These are phyloP conservation scores for Cotesia congregata DNA, from an alignment of 2,888 invertebrate genomes.

Conservation along the genomic window DNA sequence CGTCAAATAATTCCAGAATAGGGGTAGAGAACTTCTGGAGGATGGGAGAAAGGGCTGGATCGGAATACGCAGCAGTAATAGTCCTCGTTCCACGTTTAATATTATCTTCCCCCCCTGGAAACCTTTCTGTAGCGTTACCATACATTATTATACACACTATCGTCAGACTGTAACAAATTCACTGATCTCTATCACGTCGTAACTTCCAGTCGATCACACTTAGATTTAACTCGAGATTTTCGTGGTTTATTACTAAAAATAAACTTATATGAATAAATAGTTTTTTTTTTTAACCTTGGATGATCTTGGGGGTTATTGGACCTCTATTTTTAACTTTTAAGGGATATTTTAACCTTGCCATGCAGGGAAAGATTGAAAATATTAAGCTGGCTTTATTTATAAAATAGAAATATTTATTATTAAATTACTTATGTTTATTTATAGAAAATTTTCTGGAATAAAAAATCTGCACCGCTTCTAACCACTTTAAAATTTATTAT, in stretches of 20 bases:
- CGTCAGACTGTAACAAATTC: neutral
- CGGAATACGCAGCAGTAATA: neutral
- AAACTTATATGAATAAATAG: neutral
- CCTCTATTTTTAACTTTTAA: too few species aligned
- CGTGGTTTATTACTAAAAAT: neutral
- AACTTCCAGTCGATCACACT: constrained; percentile 1
- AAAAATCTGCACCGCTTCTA: too few species aligned
- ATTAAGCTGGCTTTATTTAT: too few species aligned
- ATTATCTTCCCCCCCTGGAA: neutral
- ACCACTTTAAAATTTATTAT: too few species aligned
- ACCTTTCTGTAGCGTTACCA: too few species aligned
- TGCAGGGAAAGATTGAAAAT: too few species aligned
- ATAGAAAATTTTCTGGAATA: too few species aligned
- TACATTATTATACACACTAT: neutral
- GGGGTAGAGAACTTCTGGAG: neutral
- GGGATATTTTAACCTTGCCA: too few species aligned
- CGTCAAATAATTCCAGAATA: constrained; percentile 19
- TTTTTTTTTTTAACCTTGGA: too few species aligned
- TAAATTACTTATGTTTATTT: too few species aligned
- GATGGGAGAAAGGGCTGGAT: neutral
- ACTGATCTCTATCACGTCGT: neutral
- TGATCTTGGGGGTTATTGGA: too few species aligned
- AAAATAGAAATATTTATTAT: too few species aligned
- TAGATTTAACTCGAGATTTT: neutral
- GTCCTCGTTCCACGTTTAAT: neutral